Base-by-base conservation (phyloP, 2,113 vertebrate species). In the Arothron firmamentum region DNA sequence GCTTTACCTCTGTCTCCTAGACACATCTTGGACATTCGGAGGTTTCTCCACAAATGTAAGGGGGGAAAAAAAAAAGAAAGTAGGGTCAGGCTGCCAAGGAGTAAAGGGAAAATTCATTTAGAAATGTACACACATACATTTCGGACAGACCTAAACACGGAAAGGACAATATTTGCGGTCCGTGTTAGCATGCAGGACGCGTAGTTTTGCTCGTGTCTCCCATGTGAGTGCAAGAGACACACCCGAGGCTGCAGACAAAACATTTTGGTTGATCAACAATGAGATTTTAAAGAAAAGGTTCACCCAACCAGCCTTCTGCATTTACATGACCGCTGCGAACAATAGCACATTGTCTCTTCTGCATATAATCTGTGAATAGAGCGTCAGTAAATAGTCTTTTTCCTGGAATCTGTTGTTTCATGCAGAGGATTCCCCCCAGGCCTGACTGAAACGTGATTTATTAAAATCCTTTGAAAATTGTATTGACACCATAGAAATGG, bases 1-100 rank as follows among this genome's bases (percentile, higher is more conserved):
- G 72, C 65, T 25, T 1, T 50, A 50, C 43, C 79, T 80, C 85
- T 82, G 83, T 74, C 80, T 74, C 72, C 59, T 17, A 17, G 58
- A 14, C 41, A 47, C 74, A 11, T 3, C 45, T 2, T 12, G 10
- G 11, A 47, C 17, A 7, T 17, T 13, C 17, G 2, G 43, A 17
- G 43, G 15, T 47, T 49, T 16, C 53, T 82, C 56, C 18, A 61
- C 79, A 53, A 42, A 74, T 57, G 49, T 70, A 62, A 34, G 60
- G 21, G 64, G 38, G 54, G 45, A 25, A 50, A 56, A 11, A 58
- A 18, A 47, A 11, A 3, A 59, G 52, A 19, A n/a, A 56, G 42
- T 4, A 9, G 20, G 51, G 31, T 10, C 34, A 52, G 31, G 34
- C 31, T 80, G 82, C 57, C 41, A 52, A 62, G 70, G 78, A 84